A percentile compares a stretch with the other conserved stretches of the same genome.
phyloP scores from a whole-genome alignment of 2,888 invertebrate species.

The Caenorhabditis sulstoni region DNA sequence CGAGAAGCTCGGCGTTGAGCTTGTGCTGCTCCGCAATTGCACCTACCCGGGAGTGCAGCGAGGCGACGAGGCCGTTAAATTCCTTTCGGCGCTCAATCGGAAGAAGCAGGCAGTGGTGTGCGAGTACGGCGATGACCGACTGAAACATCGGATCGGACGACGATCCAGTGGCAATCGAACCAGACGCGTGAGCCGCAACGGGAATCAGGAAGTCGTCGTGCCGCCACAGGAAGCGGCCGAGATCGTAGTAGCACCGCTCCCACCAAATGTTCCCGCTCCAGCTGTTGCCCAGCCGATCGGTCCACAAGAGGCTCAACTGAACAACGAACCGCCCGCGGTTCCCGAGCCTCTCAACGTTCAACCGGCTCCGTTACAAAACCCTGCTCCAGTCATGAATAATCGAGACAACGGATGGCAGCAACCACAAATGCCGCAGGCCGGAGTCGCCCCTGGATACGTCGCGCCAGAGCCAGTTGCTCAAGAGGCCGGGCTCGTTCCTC shows the following conservation, averaged over 20 bases:
- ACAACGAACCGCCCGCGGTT: too few relatives aligned
- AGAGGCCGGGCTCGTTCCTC: neutral
- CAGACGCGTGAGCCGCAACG: conserved; percentile 35
- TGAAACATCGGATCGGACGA: conserved; percentile 66
- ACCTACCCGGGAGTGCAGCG: conserved; percentile 67
- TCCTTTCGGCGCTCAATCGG: conserved; percentile 69
- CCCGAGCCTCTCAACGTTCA: neutral
- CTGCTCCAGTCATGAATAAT: too few relatives aligned
- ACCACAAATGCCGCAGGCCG: neutral
- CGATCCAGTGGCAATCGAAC: conserved; percentile 19
- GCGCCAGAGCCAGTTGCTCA: neutral
- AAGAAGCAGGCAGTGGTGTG: conserved; percentile 72
- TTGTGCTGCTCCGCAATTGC: conserved; percentile 70
- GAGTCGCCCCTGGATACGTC: neutral
- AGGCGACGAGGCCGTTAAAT: conserved; percentile 68
- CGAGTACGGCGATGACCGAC: conserved; percentile 70
- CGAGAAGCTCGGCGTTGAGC: conserved; percentile 70
- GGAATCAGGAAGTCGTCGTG: conserved; percentile 5
- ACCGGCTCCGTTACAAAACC: neutral
- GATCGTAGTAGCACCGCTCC: too few relatives aligned
- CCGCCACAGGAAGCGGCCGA: conserved; percentile 3
- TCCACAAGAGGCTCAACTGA: neutral
- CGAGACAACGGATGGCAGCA: too few relatives aligned
- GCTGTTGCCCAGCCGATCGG: neutral
- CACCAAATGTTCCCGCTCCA: neutral